Conservation (phyloP, 1,140 invertebrate species). For the Eurosta solidaginis region DNA sequence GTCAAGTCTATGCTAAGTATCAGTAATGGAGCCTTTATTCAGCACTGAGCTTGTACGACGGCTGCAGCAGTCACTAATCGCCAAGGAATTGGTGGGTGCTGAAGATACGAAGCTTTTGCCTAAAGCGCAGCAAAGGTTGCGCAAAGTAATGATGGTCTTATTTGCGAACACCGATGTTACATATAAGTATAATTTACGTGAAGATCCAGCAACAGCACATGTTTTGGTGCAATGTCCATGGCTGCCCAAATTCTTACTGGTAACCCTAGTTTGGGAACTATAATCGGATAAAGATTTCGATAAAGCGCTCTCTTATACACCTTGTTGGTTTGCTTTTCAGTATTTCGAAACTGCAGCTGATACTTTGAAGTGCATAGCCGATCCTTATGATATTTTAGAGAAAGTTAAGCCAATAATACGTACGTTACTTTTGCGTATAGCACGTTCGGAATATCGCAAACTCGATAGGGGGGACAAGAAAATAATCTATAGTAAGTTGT, state of each 20-base stretch:
- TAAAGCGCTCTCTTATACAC: conserved; percentile 36
- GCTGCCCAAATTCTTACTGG: conserved; percentile 39
- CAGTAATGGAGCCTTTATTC: no score
- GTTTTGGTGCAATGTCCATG: conserved; percentile 36
- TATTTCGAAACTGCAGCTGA: conserved; percentile 36
- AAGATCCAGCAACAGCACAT: conserved; percentile 35
- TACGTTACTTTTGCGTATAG: conserved; percentile 32
- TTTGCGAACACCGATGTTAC: conserved; percentile 39
- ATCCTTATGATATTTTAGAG: conserved; percentile 36
- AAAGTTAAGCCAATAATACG: conserved; percentile 34
- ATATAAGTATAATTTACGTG: conserved; percentile 37
- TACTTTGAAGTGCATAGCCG: conserved; percentile 36
- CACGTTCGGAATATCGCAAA: conserved; percentile 28
- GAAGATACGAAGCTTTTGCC: conserved; percentile 25
- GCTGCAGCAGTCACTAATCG: conserved; percentile 33
- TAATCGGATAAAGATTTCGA: conserved; percentile 37
- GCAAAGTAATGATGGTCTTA: conserved; percentile 39
- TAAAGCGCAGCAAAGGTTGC: conserved; percentile 24
- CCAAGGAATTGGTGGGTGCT: conserved; percentile 33
- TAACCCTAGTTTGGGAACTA: conserved; percentile 36
- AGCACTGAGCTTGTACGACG: conserved; percentile 31
- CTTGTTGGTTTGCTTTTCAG: conserved; percentile 40
- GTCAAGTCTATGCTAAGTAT: no score
- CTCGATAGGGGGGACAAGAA: conserved; percentile 35
- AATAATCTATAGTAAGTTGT: conserved; percentile 37